Base-by-base conservation (phyloP, 2,113 vertebrate species). In the Lamprotornis superbus region DNA sequence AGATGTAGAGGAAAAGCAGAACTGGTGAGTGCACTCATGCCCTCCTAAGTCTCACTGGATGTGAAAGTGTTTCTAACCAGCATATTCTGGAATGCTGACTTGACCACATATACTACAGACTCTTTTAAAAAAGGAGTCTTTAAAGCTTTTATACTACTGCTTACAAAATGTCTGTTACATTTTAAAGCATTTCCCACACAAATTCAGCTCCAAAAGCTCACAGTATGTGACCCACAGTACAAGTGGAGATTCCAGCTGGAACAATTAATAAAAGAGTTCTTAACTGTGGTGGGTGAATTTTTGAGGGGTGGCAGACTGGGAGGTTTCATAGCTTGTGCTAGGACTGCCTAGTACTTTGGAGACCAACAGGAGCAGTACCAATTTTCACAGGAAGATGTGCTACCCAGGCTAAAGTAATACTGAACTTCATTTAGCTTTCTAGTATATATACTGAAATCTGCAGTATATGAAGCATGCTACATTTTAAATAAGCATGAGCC, bases 41-140 rank as follows among this genome's bases (percentile, higher is more conserved):
- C 42, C 56, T 93, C n/a, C 44, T 83, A 87, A 87, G 55, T 50
- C 50, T 93, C 71, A 67, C 46, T 52, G 47, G 64, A 88, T 83
- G 33, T n/a, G 31, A 74, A 85, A 83, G 50, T 74, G 47, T 91
- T 95, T 95, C 94, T 77, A 65, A 94, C 77, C 30, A 95, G 81
- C 23, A 56, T 67, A 87, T 55, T 79, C 75, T 46, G 40, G 57
- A 87, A 85, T 93, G 65, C 74, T 91, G 81, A 91, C 49, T 52
- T 0, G 1, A 64, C 57, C 77, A 60, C 28, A 22, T 49, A 56
- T 4, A 16, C 50, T 42, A 73, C 33, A 69, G 24, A 42, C 11
- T 85, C 44, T 31, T 68, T 74, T 68, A 0, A 92, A 83, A 88
- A 77, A 31, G 3, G 6, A 75, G 13, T 15, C 64, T 89, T 84